Evolutionary conservation across 1,140 invertebrate species (phyloP), one percentile per base, ranked within the genome.

Genomic region (Danaus plexippus): DNA sequence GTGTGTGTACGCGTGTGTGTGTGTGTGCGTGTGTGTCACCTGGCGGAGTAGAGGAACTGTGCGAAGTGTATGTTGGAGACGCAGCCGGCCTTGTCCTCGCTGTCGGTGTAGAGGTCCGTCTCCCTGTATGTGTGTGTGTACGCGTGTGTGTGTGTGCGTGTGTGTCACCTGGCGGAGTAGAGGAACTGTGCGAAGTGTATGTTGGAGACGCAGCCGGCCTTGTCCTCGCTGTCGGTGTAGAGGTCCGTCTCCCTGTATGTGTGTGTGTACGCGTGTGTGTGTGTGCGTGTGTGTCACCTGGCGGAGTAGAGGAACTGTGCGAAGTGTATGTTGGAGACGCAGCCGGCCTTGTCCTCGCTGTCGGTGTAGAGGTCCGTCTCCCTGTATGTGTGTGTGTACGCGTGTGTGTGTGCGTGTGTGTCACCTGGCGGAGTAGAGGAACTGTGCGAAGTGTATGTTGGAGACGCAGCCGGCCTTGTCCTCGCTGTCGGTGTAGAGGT

Each of bases 331-430:
- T 85, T 86, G 44, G 77, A 77, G 41, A 84, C 76, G 67, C 78
- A 83, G 11, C 79, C 77, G 43, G 76, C 70, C 9, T 89, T 87
- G 71, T 93, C 91, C 61, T 90, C 90, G 18, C 90, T 90, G 75
- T 93, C 92, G 22, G 90, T 88, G 69, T 91, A 94, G 32, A 93
- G 77, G 63, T 95, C 93, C 0, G 94, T 95, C 86, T 95, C 96
- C 71, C 92, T 90, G 75, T 94, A 95, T n/a, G n/a, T n/a, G n/a
- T n/a, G n/a, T n/a, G n/a, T n/a, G n/a, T n/a, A n/a, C n/a, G n/a
- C n/a, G n/a, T n/a, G n/a, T n/a, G n/a, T n/a, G n/a, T n/a, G n/a
- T n/a, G n/a, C n/a, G n/a, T n/a, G n/a, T n/a, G n/a, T n/a, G n/a
- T 65, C 18, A 87, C 86, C 84, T 87, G 47, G 87, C 87, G 3